Evolutionary conservation across 2,113 vertebrate species (phyloP).

Genomic region (Phoxinus phoxinus): DNA sequence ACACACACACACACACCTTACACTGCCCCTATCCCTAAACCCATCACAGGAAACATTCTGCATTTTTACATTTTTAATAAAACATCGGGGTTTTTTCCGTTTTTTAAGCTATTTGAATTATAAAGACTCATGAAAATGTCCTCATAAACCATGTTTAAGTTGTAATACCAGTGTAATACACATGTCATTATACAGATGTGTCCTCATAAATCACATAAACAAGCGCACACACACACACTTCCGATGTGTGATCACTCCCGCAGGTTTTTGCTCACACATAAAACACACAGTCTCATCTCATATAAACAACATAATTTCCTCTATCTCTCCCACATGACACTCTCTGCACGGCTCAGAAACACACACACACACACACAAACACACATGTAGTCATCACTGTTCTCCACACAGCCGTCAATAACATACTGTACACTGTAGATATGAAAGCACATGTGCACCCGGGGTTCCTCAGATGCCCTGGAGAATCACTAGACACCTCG

Average conservation of each 20-base stretch:
- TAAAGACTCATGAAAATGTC: no score
- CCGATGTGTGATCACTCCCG: not conserved
- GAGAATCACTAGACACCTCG: not conserved
- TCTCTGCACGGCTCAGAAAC: not conserved
- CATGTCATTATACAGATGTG: no score
- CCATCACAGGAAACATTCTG: no score
- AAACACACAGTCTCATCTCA: not conserved
- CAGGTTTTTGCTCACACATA: constrained; percentile 2
- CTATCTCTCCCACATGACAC: not conserved
- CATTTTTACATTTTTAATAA: no score
- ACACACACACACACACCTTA: no score
- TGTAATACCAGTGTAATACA: no score
- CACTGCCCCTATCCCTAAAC: no score
- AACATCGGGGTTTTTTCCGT: no score
- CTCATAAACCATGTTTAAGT: no score
- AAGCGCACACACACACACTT: not conserved
- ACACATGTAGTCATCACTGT: not conserved
- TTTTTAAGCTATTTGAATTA: no score
- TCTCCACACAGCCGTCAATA: not conserved
- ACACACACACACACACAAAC: not conserved
- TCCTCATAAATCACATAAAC: no score
- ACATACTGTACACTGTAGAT: not conserved
- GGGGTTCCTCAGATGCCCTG: not conserved
- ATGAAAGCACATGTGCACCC: not conserved
- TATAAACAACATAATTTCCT: constrained; percentile 15